Base-by-base conservation (phyloP, 2,797 vertebrate genomes). In the Cryptoblepharus egeriae region DNA sequence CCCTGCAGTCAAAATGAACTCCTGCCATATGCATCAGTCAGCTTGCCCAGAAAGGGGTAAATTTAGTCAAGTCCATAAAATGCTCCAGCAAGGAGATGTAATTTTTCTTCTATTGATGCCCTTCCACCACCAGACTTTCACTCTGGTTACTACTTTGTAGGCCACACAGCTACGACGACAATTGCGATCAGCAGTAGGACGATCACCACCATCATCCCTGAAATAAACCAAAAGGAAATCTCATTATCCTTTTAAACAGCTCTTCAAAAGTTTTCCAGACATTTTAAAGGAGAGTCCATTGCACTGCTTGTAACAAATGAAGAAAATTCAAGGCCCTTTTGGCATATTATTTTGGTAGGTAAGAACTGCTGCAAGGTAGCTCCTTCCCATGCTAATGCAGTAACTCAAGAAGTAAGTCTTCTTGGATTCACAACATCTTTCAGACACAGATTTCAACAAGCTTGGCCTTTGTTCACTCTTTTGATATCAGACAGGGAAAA, bases 171-270 rank as follows among this genome's bases (percentile, higher is more conserved):
- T 0, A 99, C 92, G 63, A 99, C 97, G 1, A 99, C 89, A 60
- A 99, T 99, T 42, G 98, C 98, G 64, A 99, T 96, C 1, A 99
- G 96, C 80, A 99, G 96, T 92, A 99, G 88, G 28, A 99, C 96
- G 20, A 99, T 98, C 91, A 99, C 97, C 96, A 98, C 96, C 95
- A 98, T 91, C 98, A 99, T 97, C 78, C 98, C 98, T 99, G 96
- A 4, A 82, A 91, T 28, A 89, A 71, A 95, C 13, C 52, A 85
- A 82, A 88, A 78, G 8, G 0, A 18, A 76, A 45, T 2, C 0
- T 3, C 80, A 79, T 84, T 84, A 83, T 78, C 35, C 65, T 22
- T 73, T 49, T 70, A 63, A 77, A 82, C 45, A 12, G 45, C 10
- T 49, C 45, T 37, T 18, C 37, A 30, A 63, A 16, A 32, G 10